Evolutionary conservation across 2,113 vertebrate genomes (phyloP).

Genomic region (Scolopax mira): DNA sequence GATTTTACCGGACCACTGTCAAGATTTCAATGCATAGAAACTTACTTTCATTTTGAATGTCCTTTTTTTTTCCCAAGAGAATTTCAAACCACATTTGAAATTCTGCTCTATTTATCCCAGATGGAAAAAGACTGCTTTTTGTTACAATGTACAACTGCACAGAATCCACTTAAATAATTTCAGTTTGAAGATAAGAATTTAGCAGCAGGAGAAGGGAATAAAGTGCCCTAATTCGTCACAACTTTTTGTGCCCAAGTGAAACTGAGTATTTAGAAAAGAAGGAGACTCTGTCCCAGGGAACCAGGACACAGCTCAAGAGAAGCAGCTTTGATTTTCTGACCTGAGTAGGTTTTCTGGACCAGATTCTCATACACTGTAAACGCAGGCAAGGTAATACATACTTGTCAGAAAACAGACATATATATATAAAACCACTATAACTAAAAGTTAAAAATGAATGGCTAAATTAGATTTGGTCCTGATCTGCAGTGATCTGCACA

Average conservation of each 20-base stretch:
- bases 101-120: not conserved
- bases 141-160: not conserved
- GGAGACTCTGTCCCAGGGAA: not conserved
- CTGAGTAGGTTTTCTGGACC: not conserved
- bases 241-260: not conserved
- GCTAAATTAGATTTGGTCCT: not conserved
- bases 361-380: not conserved
- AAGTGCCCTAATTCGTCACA: not conserved
- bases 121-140: conserved; percentile 30
- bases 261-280: not conserved
- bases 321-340: not conserved
- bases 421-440: not conserved
- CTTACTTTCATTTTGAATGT: not conserved
- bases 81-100: conserved; percentile 9
- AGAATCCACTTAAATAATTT: not conserved
- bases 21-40: not conserved
- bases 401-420: not conserved
- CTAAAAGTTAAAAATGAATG: not conserved
- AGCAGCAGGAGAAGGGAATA: not conserved
- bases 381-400: not conserved
- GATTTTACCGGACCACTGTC: not conserved
- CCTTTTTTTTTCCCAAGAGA: not conserved
- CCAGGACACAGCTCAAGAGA: not conserved
- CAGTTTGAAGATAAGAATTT: not conserved
- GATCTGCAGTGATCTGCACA: too few relatives aligned